Evolutionary conservation across 2,888 invertebrate species (phyloP), one percentile per base, ranked within the genome.

Genomic region (Leucozona laternaria): DNA sequence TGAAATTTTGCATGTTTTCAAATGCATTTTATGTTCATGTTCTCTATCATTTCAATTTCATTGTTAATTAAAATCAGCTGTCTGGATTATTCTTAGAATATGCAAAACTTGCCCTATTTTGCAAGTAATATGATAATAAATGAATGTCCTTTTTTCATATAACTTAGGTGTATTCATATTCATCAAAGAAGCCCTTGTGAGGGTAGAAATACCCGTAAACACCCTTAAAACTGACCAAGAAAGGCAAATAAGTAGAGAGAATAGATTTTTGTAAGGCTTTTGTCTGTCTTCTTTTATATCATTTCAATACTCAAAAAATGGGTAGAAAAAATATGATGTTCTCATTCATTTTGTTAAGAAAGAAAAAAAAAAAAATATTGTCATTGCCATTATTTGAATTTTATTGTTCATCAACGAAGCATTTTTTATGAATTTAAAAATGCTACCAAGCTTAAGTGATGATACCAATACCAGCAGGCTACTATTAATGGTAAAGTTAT

Each of bases 351-450:
- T 72, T 62, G 20, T 60, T 45, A 13, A 20, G 34, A 8, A 20
- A 15, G 2, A 48, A 8, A 57, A 72, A 62, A 28, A 31, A 48
- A 20, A 20, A 20, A 60, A 43, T 48, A 66, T 79, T 40, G 62
- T 55, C 70, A 70, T 75, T 58, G 66, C 7, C 68, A 75, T 79
- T 50, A 66, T 73, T 60, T 17, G 13, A 71, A 71, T 13, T 48
- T 48, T 76, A 76, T 81, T 81, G 81, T 81, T 81, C 76, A 58
- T 62, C 58, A 55, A 4, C 62, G 45, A 70, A 80, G 68, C 43
- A 43, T 71, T 76, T 76, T 76, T 76, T 76, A 50, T 57, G 76
- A 40, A 76, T 71, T 76, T 25, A 81, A 81, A 53, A 28, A 53
- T n/a, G 8, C 75, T 62, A 70, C 22, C 31, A 48, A 34, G 13